A percentile compares a stretch with the other conserved stretches of the same genome.
Evolutionary conservation across 2,113 vertebrate genomes (phyloP).

Genomic region (Lophotis ruficrista): DNA sequence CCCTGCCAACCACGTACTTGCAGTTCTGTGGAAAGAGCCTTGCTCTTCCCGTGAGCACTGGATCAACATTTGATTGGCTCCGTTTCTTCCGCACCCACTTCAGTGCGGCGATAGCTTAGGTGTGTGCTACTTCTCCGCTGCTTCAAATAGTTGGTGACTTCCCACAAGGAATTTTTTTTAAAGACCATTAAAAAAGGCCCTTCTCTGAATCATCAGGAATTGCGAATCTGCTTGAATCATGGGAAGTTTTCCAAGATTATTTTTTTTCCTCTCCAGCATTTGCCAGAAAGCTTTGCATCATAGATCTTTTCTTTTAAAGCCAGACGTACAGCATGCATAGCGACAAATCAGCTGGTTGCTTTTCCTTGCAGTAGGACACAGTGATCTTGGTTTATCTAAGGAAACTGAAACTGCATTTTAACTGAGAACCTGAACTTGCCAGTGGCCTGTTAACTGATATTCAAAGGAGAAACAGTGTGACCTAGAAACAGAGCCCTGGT

Average conservation of each 20-base stretch:
- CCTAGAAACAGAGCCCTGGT: not conserved
- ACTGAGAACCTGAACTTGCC: not conserved
- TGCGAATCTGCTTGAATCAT: conserved; percentile 5
- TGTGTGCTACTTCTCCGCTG: not conserved
- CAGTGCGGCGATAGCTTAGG: accelerated
- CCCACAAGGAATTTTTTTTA: not conserved
- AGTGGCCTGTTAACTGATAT: not conserved
- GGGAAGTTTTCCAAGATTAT: conserved; percentile 48
- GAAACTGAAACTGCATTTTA: conserved; percentile 18
- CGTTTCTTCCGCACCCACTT: accelerated
- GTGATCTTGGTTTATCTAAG: conserved; percentile 31
- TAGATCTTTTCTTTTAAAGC: not conserved
- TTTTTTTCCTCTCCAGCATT: not conserved
- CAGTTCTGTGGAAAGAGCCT: not conserved
- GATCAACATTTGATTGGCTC: not conserved
- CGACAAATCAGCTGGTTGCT: not conserved
- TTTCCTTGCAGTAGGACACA: not conserved
- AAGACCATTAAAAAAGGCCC: conserved; percentile 5
- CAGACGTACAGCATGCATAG: not conserved
- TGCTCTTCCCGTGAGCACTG: not conserved
- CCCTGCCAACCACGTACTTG: not conserved
- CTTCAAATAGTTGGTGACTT: not conserved
- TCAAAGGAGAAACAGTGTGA: not conserved
- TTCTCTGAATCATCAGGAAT: conserved; percentile 46
- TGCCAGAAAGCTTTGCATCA: conserved; percentile 29